phyloP scores from a whole-genome alignment of 1,140 invertebrate genomes.

The Charaxes varanes region DNA sequence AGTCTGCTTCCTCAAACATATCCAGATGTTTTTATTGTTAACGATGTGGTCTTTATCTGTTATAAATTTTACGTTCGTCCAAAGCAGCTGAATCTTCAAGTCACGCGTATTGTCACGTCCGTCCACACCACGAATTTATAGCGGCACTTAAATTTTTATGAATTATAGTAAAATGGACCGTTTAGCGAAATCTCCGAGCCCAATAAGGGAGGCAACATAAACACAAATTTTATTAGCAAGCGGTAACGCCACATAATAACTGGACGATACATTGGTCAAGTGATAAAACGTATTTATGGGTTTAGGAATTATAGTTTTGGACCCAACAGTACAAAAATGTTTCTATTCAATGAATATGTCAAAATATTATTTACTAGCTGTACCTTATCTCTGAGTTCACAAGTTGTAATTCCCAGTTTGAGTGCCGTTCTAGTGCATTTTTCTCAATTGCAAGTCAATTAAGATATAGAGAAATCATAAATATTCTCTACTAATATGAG shows the following conservation, averaged over 20 bases:
- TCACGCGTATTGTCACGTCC: conserved; percentile 31
- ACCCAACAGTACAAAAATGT: too few relatives aligned
- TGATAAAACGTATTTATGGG: too few relatives aligned
- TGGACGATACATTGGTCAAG: conserved; percentile 49
- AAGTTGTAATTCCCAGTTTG: too few relatives aligned
- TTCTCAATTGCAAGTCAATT: too few relatives aligned
- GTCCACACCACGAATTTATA: conserved; percentile 33
- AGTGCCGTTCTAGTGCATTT: too few relatives aligned
- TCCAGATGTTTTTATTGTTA: neutral
- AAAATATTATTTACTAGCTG: too few relatives aligned
- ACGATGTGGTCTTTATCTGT: conserved; percentile 2
- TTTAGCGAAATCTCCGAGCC: conserved; percentile 47
- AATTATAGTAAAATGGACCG: conserved; percentile 53
- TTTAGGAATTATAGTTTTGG: too few relatives aligned
- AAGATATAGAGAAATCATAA: too few relatives aligned
- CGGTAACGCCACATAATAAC: conserved; percentile 55
- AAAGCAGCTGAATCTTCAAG: conserved; percentile 22
- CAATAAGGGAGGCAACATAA: conserved; percentile 42
- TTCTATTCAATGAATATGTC: too few relatives aligned
- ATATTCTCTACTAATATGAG: too few relatives aligned
- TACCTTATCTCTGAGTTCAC: too few relatives aligned
- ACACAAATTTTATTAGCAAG: conserved; percentile 52
- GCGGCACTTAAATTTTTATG: conserved; percentile 47
- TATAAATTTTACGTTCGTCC: conserved; percentile 11
- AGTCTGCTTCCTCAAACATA: too few relatives aligned